phyloP scores from a whole-genome alignment of 2,888 invertebrate species.

The Tuta absoluta region DNA sequence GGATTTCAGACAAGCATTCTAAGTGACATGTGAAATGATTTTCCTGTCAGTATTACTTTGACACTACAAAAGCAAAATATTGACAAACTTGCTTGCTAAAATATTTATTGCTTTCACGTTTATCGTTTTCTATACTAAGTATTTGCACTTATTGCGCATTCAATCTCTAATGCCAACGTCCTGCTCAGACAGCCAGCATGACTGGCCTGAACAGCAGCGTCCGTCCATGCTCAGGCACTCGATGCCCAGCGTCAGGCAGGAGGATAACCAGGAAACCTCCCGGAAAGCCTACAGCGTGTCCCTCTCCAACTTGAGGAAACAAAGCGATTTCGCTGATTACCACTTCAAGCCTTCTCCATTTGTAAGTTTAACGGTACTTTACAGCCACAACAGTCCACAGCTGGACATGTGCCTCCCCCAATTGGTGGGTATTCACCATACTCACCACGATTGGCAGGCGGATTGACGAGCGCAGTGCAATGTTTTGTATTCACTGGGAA shows the following conservation, averaged over 20 bases:
- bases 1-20: too few relatives aligned
- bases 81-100: too few relatives aligned
- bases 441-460: too few relatives aligned
- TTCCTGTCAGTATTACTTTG: too few relatives aligned
- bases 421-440: too few relatives aligned
- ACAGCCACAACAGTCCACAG: too few relatives aligned
- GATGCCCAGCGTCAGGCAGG: slow-evolving; percentile 42
- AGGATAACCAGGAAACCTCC: slow-evolving; percentile 38
- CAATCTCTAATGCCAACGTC: background rate
- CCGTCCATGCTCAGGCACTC: slow-evolving; percentile 35
- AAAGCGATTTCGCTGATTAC: slow-evolving; percentile 48
- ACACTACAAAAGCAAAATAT: too few relatives aligned
- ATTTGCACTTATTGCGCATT: background rate
- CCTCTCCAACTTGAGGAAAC: slow-evolving; percentile 50
- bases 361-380: slow-evolving; percentile 57
- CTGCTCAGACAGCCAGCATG: background rate
- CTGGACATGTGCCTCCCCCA: too few relatives aligned
- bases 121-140: background rate
- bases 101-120: background rate
- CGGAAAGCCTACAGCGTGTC: slow-evolving; percentile 56
- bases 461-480: too few relatives aligned
- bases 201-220: slow-evolving; percentile 19
- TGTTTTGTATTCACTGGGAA: too few relatives aligned
- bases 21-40: too few relatives aligned
- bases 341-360: slow-evolving; percentile 64